These are phyloP conservation scores for Tuta absoluta DNA, from an alignment of 2,888 invertebrate genomes.

Conservation along the genomic window DNA sequence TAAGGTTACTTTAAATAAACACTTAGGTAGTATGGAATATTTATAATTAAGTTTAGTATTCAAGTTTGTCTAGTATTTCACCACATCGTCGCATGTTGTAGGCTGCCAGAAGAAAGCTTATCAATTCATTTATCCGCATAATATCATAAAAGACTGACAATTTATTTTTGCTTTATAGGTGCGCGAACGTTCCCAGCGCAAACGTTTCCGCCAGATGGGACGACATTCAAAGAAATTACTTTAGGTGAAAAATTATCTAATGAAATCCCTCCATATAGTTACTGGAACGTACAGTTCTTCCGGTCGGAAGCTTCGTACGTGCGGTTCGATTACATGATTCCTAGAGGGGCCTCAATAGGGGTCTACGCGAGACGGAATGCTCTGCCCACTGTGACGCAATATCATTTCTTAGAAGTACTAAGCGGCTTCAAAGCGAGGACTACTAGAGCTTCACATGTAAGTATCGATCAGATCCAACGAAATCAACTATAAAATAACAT, in stretches of 20 bases:
- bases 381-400: conserved; percentile 97
- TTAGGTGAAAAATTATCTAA: conserved; percentile 93
- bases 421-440: conserved; percentile 94
- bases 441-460: conserved; percentile 92
- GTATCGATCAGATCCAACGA: conserved; percentile 54
- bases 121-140: conserved; percentile 9
- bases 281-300: conserved; percentile 99
- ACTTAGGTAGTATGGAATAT: conserved; percentile 6
- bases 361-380: conserved; percentile 97
- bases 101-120: conserved; percentile 29
- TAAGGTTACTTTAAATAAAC: conserved; percentile 6
- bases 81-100: conserved; percentile 62
- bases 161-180: conserved; percentile 77
- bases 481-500: neutral
- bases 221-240: conserved; percentile 94
- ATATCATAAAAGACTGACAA: neutral
- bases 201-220: conserved; percentile 95
- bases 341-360: conserved; percentile 95
- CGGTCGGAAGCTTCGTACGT: conserved; percentile 96
- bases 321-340: conserved; percentile 96
- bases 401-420: conserved; percentile 96
- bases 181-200: conserved; percentile 93
- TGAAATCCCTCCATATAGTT: conserved; percentile 95
- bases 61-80: conserved; percentile 42
- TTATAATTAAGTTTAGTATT: conserved; percentile 18